A percentile compares a stretch with the other conserved stretches of the same genome.
Evolutionary conservation across 2,888 invertebrate species (phyloP).

Genomic region (Lutraria lutraria): DNA sequence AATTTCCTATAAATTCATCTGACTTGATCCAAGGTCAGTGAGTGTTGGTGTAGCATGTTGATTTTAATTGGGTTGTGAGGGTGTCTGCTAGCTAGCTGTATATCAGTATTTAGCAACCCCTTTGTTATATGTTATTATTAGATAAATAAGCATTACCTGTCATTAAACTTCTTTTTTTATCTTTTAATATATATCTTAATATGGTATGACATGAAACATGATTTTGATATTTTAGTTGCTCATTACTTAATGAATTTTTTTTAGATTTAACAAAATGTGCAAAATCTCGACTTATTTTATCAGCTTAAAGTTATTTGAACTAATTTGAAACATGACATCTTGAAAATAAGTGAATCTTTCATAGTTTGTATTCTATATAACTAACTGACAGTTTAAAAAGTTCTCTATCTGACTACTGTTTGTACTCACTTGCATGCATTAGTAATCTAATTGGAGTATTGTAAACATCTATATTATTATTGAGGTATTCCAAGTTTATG

Average conservation of each 20-base stretch:
- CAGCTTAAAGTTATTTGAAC: background rate
- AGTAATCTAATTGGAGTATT: constrained; percentile 41
- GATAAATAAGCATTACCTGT: background rate
- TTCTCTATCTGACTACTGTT: constrained; percentile 26
- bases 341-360: background rate
- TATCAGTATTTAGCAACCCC: background rate
- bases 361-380: background rate
- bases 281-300: too few relatives aligned
- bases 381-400: constrained; percentile 1
- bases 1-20: too few relatives aligned
- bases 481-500: constrained; percentile 35
- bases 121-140: background rate
- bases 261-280: too few relatives aligned
- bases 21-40: too few relatives aligned
- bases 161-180: background rate
- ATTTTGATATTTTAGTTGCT: too few relatives aligned
- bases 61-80: background rate
- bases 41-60: too few relatives aligned
- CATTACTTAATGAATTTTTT: too few relatives aligned
- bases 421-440: constrained; percentile 43
- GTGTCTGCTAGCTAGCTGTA: constrained; percentile 3
- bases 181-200: too few relatives aligned
- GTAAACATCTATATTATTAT: constrained; percentile 36
- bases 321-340: background rate
- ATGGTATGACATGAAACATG: too few relatives aligned